Conservation (phyloP, 2,113 vertebrate species). For the Morone chrysops region DNA sequence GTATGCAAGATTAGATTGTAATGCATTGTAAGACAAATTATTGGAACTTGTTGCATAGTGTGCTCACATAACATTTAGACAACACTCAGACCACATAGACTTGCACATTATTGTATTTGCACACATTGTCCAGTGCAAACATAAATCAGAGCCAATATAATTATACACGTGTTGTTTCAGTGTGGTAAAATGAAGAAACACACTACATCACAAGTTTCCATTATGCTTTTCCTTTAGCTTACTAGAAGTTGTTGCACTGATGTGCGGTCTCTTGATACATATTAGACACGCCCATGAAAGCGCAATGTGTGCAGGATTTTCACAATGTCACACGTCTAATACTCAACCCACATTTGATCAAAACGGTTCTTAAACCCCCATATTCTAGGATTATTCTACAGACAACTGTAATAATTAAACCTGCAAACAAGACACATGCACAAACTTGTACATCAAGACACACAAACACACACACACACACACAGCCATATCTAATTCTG, state of each 20-base stretch:
- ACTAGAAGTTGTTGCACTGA: background rate
- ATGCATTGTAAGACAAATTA: background rate
- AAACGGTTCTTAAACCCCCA: background rate
- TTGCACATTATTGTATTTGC: background rate
- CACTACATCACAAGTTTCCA: background rate
- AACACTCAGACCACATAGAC: background rate
- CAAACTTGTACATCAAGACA: constrained; percentile 1
- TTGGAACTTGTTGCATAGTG: background rate
- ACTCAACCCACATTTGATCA: background rate
- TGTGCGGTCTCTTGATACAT: background rate
- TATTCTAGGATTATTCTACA: background rate
- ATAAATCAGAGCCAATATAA: background rate
- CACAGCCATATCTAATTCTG: constrained; percentile 34
- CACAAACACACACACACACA: background rate
- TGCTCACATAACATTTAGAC: background rate
- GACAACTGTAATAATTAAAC: constrained; percentile 17
- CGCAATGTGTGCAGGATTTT: background rate
- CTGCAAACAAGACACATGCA: constrained; percentile 12
- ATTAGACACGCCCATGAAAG: background rate
- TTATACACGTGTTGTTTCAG: background rate
- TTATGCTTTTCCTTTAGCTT: background rate
- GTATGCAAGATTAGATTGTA: background rate
- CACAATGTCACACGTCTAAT: background rate
- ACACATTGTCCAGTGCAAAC: background rate
- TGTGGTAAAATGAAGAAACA: background rate